Evolutionary conservation across 2,888 invertebrate species (phyloP).

Genomic region (Cheilosia impressa): DNA sequence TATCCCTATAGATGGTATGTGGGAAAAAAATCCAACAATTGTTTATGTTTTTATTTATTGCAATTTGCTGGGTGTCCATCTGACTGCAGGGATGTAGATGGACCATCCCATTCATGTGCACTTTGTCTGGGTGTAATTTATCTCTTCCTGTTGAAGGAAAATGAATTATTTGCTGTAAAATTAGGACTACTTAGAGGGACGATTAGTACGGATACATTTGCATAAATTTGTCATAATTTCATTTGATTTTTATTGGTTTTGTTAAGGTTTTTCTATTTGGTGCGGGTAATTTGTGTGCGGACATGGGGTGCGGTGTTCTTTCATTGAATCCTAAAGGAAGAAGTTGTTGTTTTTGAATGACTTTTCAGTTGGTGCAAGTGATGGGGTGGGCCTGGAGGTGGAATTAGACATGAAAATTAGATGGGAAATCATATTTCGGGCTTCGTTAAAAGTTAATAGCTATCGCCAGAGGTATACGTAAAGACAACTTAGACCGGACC

Average conservation of each 20-base stretch:
- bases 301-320: conserved; percentile 6
- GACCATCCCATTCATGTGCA: conserved; percentile 19
- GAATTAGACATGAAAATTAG: too few species aligned
- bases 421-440: too few species aligned
- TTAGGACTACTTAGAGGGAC: conserved; percentile 70
- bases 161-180: conserved; percentile 70
- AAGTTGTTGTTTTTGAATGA: conserved; percentile 1
- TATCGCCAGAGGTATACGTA: too few species aligned
- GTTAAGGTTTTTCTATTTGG: conserved; percentile 8
- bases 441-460: too few species aligned
- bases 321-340: neutral
- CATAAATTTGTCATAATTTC: conserved; percentile 76
- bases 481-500: too few species aligned
- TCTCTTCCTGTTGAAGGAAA: conserved; percentile 57
- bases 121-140: conserved; percentile 52
- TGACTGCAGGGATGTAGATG: conserved; percentile 4
- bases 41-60: conserved; percentile 72
- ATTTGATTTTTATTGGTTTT: conserved; percentile 65
- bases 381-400: too few species aligned
- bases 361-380: neutral
- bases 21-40: conserved; percentile 40
- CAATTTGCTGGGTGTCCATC: conserved; percentile 62
- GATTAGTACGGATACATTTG: conserved; percentile 67
- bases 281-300: conserved; percentile 56
- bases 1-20: conserved; percentile 3